Base-by-base conservation (phyloP, 2,888 invertebrate genomes). In the Lacanobia wlatinum region DNA sequence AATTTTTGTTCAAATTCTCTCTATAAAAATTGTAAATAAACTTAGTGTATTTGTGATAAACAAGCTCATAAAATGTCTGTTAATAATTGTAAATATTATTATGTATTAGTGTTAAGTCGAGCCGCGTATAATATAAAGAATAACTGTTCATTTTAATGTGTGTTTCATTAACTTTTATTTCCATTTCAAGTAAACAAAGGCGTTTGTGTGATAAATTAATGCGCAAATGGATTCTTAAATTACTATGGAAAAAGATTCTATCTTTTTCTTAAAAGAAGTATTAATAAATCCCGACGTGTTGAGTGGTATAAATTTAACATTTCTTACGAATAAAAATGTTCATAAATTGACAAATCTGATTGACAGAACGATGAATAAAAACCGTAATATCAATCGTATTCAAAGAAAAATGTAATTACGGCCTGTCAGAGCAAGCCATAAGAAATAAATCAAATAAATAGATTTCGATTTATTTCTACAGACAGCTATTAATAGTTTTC, bases 131-230 rank as follows among this genome's bases (percentile, higher is more conserved):
- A 90, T 90, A 91, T 89, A 91, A 91, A 89, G 21, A 91, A 91
- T 90, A 91, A 92, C 85, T 94, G 94, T 94, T 95, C 92, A 94
- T 92, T 92, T 93, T 89, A 76, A 79, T 67, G 9, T 70, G 84
- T 78, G 90, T 93, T 92, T 94, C 78, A 90, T 91, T 93, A 66
- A 40, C 52, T 46, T 64, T 70, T 64, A 52, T 48, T 67, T 34
- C 21, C 53, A 8, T 67, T 66, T 46, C 10, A 10, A 28, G 50
- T 40, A 52, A 63, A 63, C 69, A 79, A 76, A 63, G 28, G 38
- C 12, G 8, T 61, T 52, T 52, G n/a, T 48, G 14, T 58, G 16
- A 66, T 73, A 48, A 61, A 75, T 75, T 70, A 55, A 56, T 16
- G 8, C 14, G 18, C 8, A 16, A 68, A 68, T 76, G 59, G 14